Base-by-base conservation (phyloP, 2,797 vertebrate genomes). In the Nannoperca obscura region DNA sequence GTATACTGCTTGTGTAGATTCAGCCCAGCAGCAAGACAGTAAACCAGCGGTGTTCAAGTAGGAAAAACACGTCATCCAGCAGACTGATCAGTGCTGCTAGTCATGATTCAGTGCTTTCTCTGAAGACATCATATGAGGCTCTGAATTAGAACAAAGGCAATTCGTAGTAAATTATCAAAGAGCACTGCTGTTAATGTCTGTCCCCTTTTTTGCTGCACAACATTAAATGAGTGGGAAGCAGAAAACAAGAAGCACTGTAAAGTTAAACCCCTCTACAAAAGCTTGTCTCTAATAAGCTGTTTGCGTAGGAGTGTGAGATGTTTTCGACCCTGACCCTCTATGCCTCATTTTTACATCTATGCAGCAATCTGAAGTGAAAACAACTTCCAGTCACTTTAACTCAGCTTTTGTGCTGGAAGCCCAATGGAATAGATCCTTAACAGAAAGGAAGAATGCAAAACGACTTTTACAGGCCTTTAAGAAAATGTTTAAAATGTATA, bases 181-280 rank as follows among this genome's bases (percentile, higher is more conserved):
- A 80, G 79, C 64, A 14, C 69, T 55, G 85, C 58, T 76, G 74
- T 62, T 84, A 82, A 84, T 75, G 72, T 74, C 32, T 60, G 58
- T 55, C 64, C 71, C 36, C 12, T 27, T 76, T 72, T 63, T 64
- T 14, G 14, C 71, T 52, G 54, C 63, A 66, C 54, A 68, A 67
- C 80, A 89, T 86, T 84, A 87, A 87, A 74, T 82, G 89, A 88
- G 90, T 92, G 88, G 90, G 89, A 90, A 81, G 91, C 63, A 69
- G 76, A 84, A 83, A 89, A 87, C 73, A 85, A 85, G 62, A 81
- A 84, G 78, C 68, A 73, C 57, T 60, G 40, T 80, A 63, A 91
- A 86, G 87, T 86, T 82, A 76, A 82, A 81, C 53, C 69, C 59
- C 32, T 89, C 81, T 67, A 84, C 79, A 82, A 83, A 91, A 88